Percentiles rank a stretch among this genome's conserved stretches.
Evolutionary conservation across 2,888 invertebrate species (phyloP).

Genomic region (Cosmia trapezina): DNA sequence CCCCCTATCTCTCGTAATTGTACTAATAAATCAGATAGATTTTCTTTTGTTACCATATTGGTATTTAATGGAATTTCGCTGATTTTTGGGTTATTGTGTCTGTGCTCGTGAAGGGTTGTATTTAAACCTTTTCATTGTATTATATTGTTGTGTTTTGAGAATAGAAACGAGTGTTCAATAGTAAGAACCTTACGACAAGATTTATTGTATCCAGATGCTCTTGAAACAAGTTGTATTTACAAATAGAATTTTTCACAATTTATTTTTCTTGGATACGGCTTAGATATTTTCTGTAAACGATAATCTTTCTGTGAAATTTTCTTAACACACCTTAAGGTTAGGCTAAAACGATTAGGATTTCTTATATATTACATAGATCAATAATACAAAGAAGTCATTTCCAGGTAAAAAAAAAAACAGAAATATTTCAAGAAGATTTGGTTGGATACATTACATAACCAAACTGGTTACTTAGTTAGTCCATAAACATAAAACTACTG

Average conservation of each 20-base stretch:
- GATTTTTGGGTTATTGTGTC: conserved; percentile 54
- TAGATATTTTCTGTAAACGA: conserved; percentile 17
- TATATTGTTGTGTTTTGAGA: conserved; percentile 38
- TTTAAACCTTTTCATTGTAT: conserved; percentile 37
- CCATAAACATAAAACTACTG: not conserved
- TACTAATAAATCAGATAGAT: conserved; percentile 85
- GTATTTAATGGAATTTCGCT: conserved; percentile 56
- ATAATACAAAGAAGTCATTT: not conserved
- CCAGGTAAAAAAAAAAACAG: not conserved
- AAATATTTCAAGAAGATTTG: not conserved
- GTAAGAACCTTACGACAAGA: conserved; percentile 37
- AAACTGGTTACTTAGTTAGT: not conserved
- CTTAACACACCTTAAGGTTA: too few relatives aligned
- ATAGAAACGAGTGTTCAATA: conserved; percentile 43
- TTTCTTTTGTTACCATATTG: conserved; percentile 78
- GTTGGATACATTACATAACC: not conserved
- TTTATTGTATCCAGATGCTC: conserved; percentile 50
- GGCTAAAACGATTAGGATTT: conserved; percentile 1
- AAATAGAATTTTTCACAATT: conserved; percentile 35
- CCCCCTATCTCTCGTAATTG: conserved; percentile 83
- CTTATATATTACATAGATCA: too few relatives aligned
- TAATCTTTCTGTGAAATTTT: conserved; percentile 5
- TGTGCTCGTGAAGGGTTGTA: conserved; percentile 37
- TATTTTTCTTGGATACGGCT: conserved; percentile 37
- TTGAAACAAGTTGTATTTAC: conserved; percentile 36